These are phyloP conservation scores for Ciconia maguari DNA, from an alignment of 2,113 vertebrate species.

Conservation along the genomic window DNA sequence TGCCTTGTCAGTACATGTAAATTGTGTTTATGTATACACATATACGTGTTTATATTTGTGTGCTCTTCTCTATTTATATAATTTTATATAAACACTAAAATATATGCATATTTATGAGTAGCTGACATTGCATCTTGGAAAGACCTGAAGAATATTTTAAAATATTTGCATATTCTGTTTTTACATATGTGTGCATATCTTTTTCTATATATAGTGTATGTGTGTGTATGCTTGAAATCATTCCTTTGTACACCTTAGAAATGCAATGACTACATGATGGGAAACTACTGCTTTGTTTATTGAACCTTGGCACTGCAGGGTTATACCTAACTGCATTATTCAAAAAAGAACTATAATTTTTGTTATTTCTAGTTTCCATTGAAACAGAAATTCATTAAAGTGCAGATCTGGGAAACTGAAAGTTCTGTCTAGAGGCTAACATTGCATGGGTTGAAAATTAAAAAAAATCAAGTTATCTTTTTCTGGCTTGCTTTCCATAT, in stretches of 20 bases:
- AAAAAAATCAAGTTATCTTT: background rate
- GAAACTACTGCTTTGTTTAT: background rate
- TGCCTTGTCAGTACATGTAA: background rate
- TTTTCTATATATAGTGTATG: background rate
- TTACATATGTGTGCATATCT: background rate
- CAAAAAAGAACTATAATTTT: background rate
- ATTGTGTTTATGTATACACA: background rate
- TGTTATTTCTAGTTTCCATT: background rate
- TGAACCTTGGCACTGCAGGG: background rate
- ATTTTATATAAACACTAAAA: background rate
- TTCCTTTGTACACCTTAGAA: background rate
- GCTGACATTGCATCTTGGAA: background rate
- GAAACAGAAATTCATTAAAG: background rate
- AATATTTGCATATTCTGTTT: background rate
- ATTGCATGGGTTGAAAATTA: background rate
- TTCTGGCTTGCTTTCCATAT: background rate
- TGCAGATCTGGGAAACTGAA: background rate
- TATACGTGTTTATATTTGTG: background rate
- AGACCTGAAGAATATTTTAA: background rate
- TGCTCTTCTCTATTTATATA: background rate
- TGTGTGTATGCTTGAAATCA: background rate
- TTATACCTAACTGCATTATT: background rate
- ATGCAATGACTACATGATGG: background rate
- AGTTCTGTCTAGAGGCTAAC: background rate
- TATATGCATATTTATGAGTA: background rate